Evolutionary conservation across 2,888 invertebrate species (phyloP).

Genomic region (Heteromyza rotundicornis): DNA sequence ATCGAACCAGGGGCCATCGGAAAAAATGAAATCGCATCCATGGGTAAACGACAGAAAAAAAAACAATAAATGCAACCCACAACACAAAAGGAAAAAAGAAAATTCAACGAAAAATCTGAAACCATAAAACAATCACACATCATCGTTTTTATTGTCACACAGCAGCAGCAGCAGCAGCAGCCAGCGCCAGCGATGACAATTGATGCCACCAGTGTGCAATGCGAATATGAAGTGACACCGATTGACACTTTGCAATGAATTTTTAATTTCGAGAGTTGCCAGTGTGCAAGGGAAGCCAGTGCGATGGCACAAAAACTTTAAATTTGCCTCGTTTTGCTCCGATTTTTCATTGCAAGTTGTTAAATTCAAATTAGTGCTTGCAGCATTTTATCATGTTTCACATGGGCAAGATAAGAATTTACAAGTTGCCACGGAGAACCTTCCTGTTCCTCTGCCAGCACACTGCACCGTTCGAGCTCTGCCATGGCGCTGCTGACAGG

Average conservation of each 20-base stretch:
- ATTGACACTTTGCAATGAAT: conserved; percentile 58
- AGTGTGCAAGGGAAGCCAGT: background rate
- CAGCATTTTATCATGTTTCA: background rate
- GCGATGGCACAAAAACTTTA: too few relatives aligned
- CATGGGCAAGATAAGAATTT: background rate
- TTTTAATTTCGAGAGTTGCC: conserved; percentile 50
- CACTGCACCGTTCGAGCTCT: background rate
- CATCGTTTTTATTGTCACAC: conserved; percentile 14
- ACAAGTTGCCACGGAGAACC: background rate
- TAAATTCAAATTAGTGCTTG: background rate
- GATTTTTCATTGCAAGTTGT: background rate
- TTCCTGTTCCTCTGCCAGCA: background rate
- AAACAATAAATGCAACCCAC: background rate
- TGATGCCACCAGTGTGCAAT: conserved; percentile 7
- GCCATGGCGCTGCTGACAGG: conserved; percentile 42
- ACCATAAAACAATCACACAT: conserved; percentile 14
- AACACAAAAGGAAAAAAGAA: background rate
- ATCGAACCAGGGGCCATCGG: too few relatives aligned
- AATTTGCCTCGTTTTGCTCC: background rate
- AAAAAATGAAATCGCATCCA: background rate
- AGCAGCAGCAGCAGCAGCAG: conserved; percentile 1
- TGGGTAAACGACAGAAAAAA: background rate
- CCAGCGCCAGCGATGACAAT: background rate
- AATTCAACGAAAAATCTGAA: background rate
- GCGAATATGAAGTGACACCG: conserved; percentile 33